Evolutionary conservation across 2,113 vertebrate species (phyloP).

Genomic region (Lasiurus borealis): DNA sequence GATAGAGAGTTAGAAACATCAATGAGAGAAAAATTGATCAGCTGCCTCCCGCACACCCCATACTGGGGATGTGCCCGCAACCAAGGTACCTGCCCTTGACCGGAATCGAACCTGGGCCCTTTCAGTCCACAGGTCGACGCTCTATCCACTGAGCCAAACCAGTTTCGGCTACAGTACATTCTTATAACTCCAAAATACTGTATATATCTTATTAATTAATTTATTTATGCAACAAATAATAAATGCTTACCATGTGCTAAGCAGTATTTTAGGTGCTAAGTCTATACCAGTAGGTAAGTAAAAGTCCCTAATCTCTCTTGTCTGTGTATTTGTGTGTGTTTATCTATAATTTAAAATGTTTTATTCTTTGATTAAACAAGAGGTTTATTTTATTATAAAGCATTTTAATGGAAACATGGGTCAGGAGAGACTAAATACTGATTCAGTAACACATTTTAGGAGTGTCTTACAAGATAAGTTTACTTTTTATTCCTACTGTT

Average conservation of each 20-base stretch:
- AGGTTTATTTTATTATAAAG: slow-evolving; percentile 12
- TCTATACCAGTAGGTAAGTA: not conserved
- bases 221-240: slow-evolving; percentile 52
- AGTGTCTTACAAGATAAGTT: not conserved
- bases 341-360: slow-evolving; percentile 27
- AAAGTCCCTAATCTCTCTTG: not conserved
- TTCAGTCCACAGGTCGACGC: no score
- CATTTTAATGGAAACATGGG: slow-evolving; percentile 46
- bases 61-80: no score
- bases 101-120: no score
- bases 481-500: slow-evolving; percentile 20
- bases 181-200: not conserved
- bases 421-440: slow-evolving; percentile 10
- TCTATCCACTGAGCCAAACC: no score
- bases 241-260: not conserved
- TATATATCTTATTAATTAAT: not conserved
- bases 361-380: slow-evolving; percentile 27
- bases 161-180: not conserved
- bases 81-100: no score
- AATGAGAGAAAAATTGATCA: no score
- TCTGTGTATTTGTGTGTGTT: not conserved
- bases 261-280: slow-evolving; percentile 1
- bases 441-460: slow-evolving; percentile 15
- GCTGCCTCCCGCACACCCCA: no score
- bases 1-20: no score